Evolutionary conservation across 37 sponge, comb jelly and placozoan species (phyloP).

Genomic region (Geodia barretti): DNA sequence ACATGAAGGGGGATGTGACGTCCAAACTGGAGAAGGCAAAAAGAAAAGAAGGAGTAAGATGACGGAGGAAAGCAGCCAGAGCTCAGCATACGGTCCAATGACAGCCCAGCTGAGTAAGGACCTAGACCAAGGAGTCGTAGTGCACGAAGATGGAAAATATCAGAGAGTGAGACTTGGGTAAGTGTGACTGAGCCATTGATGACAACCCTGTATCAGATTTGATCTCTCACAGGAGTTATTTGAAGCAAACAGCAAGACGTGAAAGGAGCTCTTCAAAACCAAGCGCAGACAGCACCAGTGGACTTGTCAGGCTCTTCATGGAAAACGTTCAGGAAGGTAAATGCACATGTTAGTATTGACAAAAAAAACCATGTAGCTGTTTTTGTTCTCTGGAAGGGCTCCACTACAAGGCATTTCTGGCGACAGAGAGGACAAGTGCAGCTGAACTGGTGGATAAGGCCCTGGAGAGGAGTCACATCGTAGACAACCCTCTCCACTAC

Average conservation of each 20-base stretch:
- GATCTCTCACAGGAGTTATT: neutral
- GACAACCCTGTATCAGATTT: neutral
- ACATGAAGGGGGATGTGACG: neutral
- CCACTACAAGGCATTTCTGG: conserved; percentile 55
- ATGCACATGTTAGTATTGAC: no score
- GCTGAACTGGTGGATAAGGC: conserved; percentile 46
- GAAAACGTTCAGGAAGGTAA: conserved; percentile 44
- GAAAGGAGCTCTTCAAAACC: neutral
- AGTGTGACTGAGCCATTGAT: neutral
- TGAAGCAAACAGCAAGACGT: neutral
- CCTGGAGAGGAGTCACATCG: conserved; percentile 54
- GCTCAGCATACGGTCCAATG: neutral
- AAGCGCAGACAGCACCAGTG: neutral
- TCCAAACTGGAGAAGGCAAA: neutral
- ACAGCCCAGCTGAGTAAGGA: neutral
- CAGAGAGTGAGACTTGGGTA: neutral
- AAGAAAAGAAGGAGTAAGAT: neutral
- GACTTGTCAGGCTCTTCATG: conserved; percentile 62
- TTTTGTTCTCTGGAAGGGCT: conserved; percentile 35
- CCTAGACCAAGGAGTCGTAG: neutral
- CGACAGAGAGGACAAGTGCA: conserved; percentile 30
- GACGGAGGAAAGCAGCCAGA: no score
- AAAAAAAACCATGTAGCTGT: no score
- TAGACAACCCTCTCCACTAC: conserved; percentile 45
- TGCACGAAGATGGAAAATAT: neutral